Conservation (phyloP, 2,888 invertebrate genomes). For the Rhagophthalmus giganteus region DNA sequence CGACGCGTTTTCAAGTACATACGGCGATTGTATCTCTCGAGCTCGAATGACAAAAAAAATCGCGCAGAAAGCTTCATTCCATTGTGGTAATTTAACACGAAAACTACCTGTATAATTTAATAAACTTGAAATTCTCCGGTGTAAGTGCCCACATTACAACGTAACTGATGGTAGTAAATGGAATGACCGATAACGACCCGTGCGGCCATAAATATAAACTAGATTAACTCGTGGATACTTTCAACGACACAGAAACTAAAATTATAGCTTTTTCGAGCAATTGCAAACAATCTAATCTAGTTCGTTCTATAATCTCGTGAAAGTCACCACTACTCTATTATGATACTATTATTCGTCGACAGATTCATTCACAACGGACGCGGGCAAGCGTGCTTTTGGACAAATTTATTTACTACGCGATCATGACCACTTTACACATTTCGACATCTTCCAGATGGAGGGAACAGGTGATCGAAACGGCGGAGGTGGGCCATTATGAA, state of each 20-base stretch:
- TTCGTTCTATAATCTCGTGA: constrained; percentile 15
- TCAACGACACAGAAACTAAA: constrained; percentile 19
- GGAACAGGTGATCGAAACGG: constrained; percentile 4
- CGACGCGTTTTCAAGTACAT: constrained; percentile 3
- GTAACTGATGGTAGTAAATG: constrained; percentile 1
- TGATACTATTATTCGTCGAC: constrained; percentile 1
- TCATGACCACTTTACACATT: constrained; percentile 9
- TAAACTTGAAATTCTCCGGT: constrained; percentile 10
- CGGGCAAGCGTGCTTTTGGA: no score
- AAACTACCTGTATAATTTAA: constrained; percentile 12
- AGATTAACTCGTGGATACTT: constrained; percentile 18
- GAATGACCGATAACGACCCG: constrained; percentile 7
- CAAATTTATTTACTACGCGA: neutral
- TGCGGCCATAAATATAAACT: constrained; percentile 6
- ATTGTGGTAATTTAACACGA: constrained; percentile 6
- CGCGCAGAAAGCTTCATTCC: constrained; percentile 5
- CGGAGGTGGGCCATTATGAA: constrained; percentile 13
- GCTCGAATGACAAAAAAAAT: constrained; percentile 10
- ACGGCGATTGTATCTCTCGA: constrained; percentile 2
- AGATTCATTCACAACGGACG: constrained; percentile 19
- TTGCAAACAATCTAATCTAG: constrained; percentile 18
- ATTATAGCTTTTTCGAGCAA: constrained; percentile 15
- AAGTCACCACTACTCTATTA: constrained; percentile 17
- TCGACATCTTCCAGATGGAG: constrained; percentile 3
- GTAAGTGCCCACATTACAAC: constrained; percentile 8